phyloP scores from a whole-genome alignment of 2,888 invertebrate genomes.

The Pterobdella sp. region DNA sequence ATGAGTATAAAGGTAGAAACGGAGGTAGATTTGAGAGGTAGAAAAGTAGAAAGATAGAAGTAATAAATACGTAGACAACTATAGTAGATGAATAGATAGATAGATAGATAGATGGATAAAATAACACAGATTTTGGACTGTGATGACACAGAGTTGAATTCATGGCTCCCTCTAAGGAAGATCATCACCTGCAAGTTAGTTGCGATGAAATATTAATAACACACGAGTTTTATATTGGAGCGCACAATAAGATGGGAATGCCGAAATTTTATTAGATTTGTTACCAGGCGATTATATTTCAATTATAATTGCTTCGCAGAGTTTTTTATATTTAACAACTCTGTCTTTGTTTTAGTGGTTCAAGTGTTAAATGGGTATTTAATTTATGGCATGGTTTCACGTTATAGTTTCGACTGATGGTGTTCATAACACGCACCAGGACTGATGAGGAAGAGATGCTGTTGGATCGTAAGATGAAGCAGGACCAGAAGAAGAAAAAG shows the following conservation, averaged over 20 bases:
- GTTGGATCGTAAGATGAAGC: slow-evolving; percentile 68
- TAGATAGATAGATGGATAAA: no score
- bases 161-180: background rate
- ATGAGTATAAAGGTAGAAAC: background rate
- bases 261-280: no score
- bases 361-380: background rate
- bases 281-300: no score
- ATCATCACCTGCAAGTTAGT: slow-evolving; percentile 8
- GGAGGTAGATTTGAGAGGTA: background rate
- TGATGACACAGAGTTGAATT: background rate
- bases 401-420: no score
- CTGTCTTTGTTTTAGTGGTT: background rate
- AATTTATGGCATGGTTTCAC: no score
- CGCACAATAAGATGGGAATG: no score
- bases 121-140: background rate
- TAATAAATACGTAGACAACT: background rate
- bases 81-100: no score
- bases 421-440: slow-evolving; percentile 42
- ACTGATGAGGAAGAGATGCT: slow-evolving; percentile 70
- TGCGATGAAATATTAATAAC: background rate
- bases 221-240: no score
- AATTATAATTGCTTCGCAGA: no score
- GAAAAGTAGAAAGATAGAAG: background rate
- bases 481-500: slow-evolving; percentile 64
- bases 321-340: no score